Evolutionary conservation across 2,888 invertebrate genomes (phyloP), one percentile per base, ranked within the genome.

Genomic region (Nebria brevicollis): DNA sequence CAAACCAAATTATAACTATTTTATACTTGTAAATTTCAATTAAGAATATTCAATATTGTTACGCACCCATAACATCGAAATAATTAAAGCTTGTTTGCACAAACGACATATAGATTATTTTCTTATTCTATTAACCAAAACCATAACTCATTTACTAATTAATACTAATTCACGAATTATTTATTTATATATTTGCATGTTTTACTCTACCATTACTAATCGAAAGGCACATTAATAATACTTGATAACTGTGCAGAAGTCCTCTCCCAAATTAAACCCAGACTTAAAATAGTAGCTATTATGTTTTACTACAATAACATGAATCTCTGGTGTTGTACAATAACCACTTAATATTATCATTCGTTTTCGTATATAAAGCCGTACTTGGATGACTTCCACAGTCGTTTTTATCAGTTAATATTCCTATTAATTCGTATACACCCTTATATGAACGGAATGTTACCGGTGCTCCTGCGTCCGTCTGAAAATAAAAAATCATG

Each of bases 271-370:
- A 34, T 34, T 34, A 34, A 34, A 34, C 1, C 1, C 34, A 34
- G 34, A 5, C 34, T 34, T 34, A 34, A 34, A 34, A 34, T 34
- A 34, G 34, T 34, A 34, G 34, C 20, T 43, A 65, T 84, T 84
- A 86, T 13, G 83, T 84, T 85, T 87, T 88, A 34, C 86, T 85
- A 83, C 92, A 92, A 83, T 90, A 92, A 83, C 93, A 93, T 15
- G 92, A 91, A 84, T 91, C 91, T 82, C 88, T 89, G 10, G 92
- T 92, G 77, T 91, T 89, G 82, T 91, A 88, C 15, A 90, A 88
- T 82, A 93, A 91, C 93, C 93, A 93, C 26, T 89, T 86, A 0
- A 92, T 85, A 86, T 92, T 91, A 10, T 91, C 89, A 41, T 89
- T 89, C 3, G 92, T 86, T 85, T 86, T 90, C 0, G 92, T 92